phyloP scores from a whole-genome alignment of 2,888 invertebrate species.

The Thysanoteuthis rhombus region DNA sequence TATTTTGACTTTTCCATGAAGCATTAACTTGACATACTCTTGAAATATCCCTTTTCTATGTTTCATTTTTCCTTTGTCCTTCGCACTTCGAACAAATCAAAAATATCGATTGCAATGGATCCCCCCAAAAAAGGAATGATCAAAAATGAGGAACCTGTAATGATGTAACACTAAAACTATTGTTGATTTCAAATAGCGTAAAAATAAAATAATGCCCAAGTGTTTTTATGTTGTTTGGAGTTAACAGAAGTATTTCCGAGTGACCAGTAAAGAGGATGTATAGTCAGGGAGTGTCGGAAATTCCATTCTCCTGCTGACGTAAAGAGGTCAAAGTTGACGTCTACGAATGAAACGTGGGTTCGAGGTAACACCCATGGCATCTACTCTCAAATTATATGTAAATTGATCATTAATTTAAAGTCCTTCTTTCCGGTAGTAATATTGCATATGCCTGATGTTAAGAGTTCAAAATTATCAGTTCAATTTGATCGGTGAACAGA shows the following conservation, averaged over 20 bases:
- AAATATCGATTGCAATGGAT: too few relatives aligned
- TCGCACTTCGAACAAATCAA: too few relatives aligned
- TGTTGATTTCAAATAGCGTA: too few relatives aligned
- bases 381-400: not conserved
- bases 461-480: not conserved
- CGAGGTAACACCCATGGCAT: not conserved
- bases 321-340: not conserved
- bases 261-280: not conserved
- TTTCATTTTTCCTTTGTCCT: too few relatives aligned
- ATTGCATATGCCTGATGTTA: not conserved
- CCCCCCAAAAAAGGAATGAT: too few relatives aligned
- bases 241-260: not conserved
- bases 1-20: too few relatives aligned
- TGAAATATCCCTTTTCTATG: too few relatives aligned
- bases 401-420: not conserved
- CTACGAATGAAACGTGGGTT: not conserved
- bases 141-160: too few relatives aligned
- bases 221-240: not conserved
- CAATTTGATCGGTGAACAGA: not conserved
- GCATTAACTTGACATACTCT: too few relatives aligned
- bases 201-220: not conserved
- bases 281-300: not conserved
- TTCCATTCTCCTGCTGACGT: not conserved
- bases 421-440: not conserved
- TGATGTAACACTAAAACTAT: too few relatives aligned